These are phyloP conservation scores for Hyperoplus lanceolatus DNA, from an alignment of 2,797 vertebrate genomes.

Conservation along the genomic window DNA sequence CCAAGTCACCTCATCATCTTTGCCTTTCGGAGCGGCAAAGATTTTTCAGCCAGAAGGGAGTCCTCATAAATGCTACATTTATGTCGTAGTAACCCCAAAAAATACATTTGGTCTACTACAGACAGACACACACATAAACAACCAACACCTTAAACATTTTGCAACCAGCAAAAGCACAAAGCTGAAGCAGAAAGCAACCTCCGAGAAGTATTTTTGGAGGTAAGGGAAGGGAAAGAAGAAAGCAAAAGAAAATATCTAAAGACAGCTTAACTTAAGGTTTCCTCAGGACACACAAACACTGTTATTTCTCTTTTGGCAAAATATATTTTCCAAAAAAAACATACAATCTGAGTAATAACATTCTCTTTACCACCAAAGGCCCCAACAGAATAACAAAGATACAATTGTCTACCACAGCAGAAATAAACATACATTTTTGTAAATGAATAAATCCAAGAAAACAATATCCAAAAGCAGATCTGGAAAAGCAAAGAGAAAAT, in stretches of 20 bases:
- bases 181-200: constrained; percentile 69
- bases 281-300: constrained; percentile 24
- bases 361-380: constrained; percentile 37
- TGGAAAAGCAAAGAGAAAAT: constrained; percentile 17
- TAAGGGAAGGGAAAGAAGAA: constrained; percentile 61
- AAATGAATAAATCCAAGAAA: constrained; percentile 42
- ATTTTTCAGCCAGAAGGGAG: constrained; percentile 70
- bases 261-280: constrained; percentile 41
- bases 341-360: constrained; percentile 35
- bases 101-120: constrained; percentile 50
- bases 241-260: constrained; percentile 42
- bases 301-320: constrained; percentile 5
- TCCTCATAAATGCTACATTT: constrained; percentile 85
- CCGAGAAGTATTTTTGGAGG: constrained; percentile 30
- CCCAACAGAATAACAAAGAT: constrained; percentile 24
- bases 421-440: constrained; percentile 32
- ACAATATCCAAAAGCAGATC: constrained; percentile 48
- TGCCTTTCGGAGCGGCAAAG: constrained; percentile 79
- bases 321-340: constrained; percentile 40
- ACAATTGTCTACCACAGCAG: constrained; percentile 14
- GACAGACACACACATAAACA: constrained; percentile 62
- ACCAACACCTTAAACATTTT: constrained; percentile 52
- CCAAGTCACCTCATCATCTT: constrained; percentile 80
- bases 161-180: constrained; percentile 66
- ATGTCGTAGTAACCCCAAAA: constrained; percentile 72